These are phyloP conservation scores for Engraulis encrasicolus DNA, from an alignment of 2,113 vertebrate genomes.

Conservation along the genomic window DNA sequence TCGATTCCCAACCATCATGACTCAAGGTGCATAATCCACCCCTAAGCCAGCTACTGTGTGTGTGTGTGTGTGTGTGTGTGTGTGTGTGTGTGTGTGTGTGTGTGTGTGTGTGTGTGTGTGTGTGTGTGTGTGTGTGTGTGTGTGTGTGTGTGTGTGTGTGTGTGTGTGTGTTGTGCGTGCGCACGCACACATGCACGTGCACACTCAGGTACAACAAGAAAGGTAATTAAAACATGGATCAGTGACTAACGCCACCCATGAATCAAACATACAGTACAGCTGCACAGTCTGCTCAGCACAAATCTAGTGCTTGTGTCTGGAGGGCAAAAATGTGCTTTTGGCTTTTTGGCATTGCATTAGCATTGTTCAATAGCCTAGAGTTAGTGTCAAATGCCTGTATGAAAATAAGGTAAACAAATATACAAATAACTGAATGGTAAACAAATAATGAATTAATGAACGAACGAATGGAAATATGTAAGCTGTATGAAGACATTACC, in stretches of 20 bases:
- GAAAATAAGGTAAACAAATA: no score
- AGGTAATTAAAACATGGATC: conserved; percentile 35
- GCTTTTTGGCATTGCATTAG: background rate
- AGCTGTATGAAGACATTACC: no score
- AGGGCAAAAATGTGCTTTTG: no score
- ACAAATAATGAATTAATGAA: background rate
- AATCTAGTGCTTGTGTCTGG: background rate
- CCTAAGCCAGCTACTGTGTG: background rate
- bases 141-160: no score
- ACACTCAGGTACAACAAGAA: conserved; percentile 25
- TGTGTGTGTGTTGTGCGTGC: no score
- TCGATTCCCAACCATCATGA: no score
- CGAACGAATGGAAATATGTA: no score
- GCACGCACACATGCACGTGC: no score
- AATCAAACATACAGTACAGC: conserved; percentile 32
- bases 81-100: background rate
- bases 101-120: background rate
- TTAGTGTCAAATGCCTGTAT: no score
- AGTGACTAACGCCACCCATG: conserved; percentile 31
- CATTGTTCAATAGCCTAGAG: no score
- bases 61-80: background rate
- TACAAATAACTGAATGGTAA: no score
- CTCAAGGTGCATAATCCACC: background rate
- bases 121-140: no score
- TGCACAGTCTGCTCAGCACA: background rate